phyloP scores from a whole-genome alignment of 2,113 vertebrate genomes.

The Macaca fascicularis region T2T-MFA8v1.1 NC_088380.1:142028001-142028500 shows the following conservation, averaged over 20 bases:
- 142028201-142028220: background rate
- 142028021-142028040: slow-evolving; percentile 64
- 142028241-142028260: background rate
- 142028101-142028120: background rate
- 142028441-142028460: background rate
- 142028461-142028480: background rate
- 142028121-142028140: background rate
- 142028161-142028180: background rate
- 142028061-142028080: background rate
- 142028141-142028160: background rate
- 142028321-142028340: background rate
- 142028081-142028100: slow-evolving; percentile 55
- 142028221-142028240: slow-evolving; percentile 34
- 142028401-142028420: background rate
- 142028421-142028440: background rate
- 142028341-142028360: background rate
- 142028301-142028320: background rate
- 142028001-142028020: slow-evolving; percentile 79
- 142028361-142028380: background rate
- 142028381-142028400: background rate
- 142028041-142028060: background rate
- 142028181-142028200: background rate
- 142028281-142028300: background rate
- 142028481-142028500: background rate
- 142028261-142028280: background rate